Evolutionary conservation across 2,797 vertebrate species (phyloP), one percentile per base, ranked within the genome.

Genomic region (Tokudaia tokunoshimensis): DNA sequence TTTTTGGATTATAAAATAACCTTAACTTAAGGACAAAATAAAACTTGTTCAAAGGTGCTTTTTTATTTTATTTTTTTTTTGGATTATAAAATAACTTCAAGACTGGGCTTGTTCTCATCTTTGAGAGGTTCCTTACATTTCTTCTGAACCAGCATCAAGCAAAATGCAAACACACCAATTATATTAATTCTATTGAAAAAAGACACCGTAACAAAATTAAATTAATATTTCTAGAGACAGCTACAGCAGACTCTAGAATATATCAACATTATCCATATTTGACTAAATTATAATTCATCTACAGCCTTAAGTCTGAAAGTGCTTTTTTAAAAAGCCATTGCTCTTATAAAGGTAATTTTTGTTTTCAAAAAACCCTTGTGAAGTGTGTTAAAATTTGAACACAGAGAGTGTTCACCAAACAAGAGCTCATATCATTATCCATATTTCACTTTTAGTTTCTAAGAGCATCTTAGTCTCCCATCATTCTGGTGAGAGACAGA

Each of bases 381-480:
- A 89, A 91, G 67, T 8, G 47, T 93, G 9, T 65, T 89, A n/a
- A 95, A 81, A 95, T 89, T 67, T 88, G 86, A 72, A 89, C 57
- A 34, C 65, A 81, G 76, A 44, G 44, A 88, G 75, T 37, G 20
- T 59, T 90, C n/a, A 82, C 82, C 57, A 22, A 34, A 79, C 59
- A 44, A 86, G 92, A 92, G 9, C 41, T 89, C 37, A 31, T 31
- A 57, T 80, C 37, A 72, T 29, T 88, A 75, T 75, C 52, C 72
- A 34, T 88, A 72, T 70, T 84, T 93, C 26, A 91, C 41, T 91
- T 94, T 94, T 67, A 95, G 90, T 37, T 91, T 96, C 74, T 96
- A 55, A 74, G 80, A 95, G 57, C 24, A 26, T 67, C 15, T 93
- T 61, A 67, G 65, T 24, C 11, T 93, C 65, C 76, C 0, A 50